phyloP scores from a whole-genome alignment of 2,888 invertebrate genomes.

The Eristalinus aeneus region DNA sequence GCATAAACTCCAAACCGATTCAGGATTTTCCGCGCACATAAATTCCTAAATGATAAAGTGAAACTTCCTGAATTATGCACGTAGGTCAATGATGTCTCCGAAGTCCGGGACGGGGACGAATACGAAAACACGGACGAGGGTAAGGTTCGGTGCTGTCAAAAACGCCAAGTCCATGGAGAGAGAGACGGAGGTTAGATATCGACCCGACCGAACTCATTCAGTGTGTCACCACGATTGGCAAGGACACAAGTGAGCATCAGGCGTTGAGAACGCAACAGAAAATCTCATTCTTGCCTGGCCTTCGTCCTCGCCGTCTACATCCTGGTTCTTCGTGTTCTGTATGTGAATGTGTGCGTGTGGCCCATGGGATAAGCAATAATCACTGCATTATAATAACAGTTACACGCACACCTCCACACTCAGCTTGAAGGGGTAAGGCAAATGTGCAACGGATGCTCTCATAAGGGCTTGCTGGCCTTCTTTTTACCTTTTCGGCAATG shows the following conservation, averaged over 20 bases:
- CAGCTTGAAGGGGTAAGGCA: neutral
- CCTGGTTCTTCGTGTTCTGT: constrained; percentile 20
- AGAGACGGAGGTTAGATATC: constrained; percentile 32
- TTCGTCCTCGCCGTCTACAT: constrained; percentile 1
- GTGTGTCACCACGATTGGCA: constrained; percentile 62
- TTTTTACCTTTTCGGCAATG: constrained; percentile 27
- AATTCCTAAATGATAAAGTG: neutral
- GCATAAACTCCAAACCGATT: neutral
- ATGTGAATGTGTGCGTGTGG: neutral
- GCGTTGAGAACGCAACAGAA: constrained; percentile 36
- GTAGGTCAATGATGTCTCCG: constrained; percentile 14
- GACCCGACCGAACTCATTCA: constrained; percentile 55
- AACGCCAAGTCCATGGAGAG: neutral
- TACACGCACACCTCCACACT: constrained; percentile 10
- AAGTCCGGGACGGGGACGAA: too few relatives aligned
- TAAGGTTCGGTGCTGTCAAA: neutral
- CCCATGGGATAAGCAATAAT: constrained; percentile 3
- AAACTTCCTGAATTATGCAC: constrained; percentile 26
- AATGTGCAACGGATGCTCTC: constrained; percentile 50
- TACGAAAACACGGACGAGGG: too few relatives aligned
- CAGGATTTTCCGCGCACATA: neutral
- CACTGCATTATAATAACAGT: neutral
- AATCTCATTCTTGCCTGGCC: constrained; percentile 28
- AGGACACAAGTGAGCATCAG: constrained; percentile 39
- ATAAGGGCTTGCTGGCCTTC: constrained; percentile 25